Evolutionary conservation across 2,113 vertebrate species (phyloP).

Genomic region (Pomatorhinus ruficollis): DNA sequence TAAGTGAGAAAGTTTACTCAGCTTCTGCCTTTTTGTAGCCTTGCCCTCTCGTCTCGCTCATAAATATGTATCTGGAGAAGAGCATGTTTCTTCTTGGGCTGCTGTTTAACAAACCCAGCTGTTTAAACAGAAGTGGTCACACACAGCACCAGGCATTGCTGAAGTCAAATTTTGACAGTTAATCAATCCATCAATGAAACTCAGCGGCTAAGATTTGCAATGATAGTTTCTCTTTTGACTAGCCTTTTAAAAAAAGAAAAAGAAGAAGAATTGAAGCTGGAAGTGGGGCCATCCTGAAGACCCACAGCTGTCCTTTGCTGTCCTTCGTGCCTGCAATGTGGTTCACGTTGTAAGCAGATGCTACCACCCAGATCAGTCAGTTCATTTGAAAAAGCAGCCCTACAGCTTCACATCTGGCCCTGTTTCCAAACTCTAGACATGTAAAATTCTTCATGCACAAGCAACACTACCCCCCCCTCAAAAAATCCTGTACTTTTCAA

Average conservation of each 20-base stretch:
- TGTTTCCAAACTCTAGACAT: neutral
- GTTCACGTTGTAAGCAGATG: neutral
- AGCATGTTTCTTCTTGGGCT: neutral
- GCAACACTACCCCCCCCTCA: neutral
- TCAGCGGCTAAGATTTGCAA: neutral
- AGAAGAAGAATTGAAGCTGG: neutral
- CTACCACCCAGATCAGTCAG: neutral
- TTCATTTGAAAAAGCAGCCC: neutral
- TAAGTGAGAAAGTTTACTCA: conserved; percentile 53
- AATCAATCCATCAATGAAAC: neutral
- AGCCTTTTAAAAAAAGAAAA: neutral
- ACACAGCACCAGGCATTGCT: neutral
- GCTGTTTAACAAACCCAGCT: conserved; percentile 50
- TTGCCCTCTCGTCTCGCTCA: conserved; percentile 16
- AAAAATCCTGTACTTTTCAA: accelerated
- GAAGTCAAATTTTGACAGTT: neutral
- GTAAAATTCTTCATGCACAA: neutral
- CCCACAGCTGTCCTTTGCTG: accelerated
- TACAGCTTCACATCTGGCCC: neutral
- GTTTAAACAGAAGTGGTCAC: conserved; percentile 39
- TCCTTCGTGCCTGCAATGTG: neutral
- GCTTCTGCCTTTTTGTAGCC: conserved; percentile 13
- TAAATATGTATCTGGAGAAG: conserved; percentile 29
- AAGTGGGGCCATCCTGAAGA: neutral
- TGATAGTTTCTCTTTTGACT: neutral